Percentiles rank a stretch among this genome's conserved stretches.
These are phyloP conservation scores for Synanthedon andrenaeformis DNA, from an alignment of 2,888 invertebrate genomes.

Conservation along the genomic window DNA sequence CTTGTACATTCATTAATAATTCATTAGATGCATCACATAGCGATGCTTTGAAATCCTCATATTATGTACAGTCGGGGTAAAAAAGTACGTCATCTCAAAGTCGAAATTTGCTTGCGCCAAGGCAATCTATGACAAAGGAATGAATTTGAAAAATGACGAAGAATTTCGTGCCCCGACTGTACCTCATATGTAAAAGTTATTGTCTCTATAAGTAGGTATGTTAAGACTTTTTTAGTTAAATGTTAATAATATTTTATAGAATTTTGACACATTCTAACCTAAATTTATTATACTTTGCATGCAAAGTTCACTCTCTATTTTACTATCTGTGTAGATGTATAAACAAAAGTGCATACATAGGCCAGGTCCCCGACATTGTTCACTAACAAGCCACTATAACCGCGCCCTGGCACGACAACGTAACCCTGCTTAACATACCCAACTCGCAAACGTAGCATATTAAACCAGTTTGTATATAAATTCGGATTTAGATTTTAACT, in stretches of 20 bases:
- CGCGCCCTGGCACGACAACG: constrained; percentile 45
- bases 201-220: no score
- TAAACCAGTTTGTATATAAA: no score
- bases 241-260: not conserved
- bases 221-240: not conserved
- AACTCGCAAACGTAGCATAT: not conserved
- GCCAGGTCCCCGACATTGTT: constrained; percentile 43
- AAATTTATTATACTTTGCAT: not conserved
- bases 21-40: not conserved
- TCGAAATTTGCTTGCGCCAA: no score
- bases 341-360: constrained; percentile 11
- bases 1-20: not conserved
- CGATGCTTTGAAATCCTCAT: no score
- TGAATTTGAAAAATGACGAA: no score
- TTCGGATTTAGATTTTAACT: no score
- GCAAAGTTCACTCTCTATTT: not conserved
- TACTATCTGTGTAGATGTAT: not conserved
- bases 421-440: constrained; percentile 15
- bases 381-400: constrained; percentile 57
- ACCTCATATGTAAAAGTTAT: no score
- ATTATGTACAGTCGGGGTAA: no score
- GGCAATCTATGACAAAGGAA: no score
- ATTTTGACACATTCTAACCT: not conserved
- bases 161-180: no score
- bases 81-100: no score